Evolutionary conservation across 2,888 invertebrate species (phyloP).

Genomic region (Aphodius sticticus): DNA sequence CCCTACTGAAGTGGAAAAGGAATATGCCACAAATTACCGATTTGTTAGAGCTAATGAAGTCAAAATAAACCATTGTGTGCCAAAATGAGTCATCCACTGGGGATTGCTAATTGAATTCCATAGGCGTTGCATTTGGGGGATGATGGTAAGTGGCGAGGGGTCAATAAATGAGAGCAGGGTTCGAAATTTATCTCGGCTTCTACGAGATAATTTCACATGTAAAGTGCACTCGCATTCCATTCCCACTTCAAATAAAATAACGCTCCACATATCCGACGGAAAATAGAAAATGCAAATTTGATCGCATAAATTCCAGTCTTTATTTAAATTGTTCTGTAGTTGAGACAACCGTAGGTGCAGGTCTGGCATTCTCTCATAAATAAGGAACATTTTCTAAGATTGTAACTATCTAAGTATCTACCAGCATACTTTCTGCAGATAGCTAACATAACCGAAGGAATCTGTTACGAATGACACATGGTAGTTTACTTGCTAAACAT

Average conservation of each 20-base stretch:
- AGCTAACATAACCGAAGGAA: neutral
- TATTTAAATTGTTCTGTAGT: neutral
- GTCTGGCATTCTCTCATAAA: slow-evolving; percentile 4
- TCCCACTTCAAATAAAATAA: neutral
- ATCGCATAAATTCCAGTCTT: neutral
- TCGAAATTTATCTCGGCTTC: neutral
- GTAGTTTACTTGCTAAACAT: too few species aligned
- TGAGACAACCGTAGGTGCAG: neutral
- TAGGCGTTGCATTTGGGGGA: neutral
- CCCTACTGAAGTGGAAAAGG: neutral
- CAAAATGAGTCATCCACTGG: neutral
- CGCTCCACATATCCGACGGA: neutral
- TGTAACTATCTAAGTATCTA: neutral
- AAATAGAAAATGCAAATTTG: neutral
- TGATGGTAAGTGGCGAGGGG: neutral
- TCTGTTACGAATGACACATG: too few species aligned
- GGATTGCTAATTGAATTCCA: neutral
- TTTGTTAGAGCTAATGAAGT: neutral
- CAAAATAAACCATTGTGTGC: neutral
- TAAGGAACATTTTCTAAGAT: neutral
- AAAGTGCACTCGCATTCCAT: neutral
- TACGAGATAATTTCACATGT: neutral
- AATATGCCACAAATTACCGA: neutral
- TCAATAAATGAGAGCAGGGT: neutral
- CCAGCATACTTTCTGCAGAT: neutral